Base-by-base conservation (phyloP, 2,113 vertebrate species). In the Scomber colias region DNA sequence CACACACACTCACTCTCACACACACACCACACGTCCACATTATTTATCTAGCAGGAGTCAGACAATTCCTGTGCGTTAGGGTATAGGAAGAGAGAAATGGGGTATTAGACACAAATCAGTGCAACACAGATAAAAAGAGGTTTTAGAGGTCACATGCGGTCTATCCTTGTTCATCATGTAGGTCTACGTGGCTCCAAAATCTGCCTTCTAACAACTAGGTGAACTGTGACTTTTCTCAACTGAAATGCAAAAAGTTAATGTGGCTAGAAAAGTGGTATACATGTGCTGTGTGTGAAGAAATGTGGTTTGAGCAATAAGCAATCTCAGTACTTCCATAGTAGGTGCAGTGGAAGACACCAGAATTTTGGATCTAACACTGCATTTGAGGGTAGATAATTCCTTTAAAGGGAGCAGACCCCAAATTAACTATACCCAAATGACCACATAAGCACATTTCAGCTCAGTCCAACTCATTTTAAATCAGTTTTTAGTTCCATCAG, bases 41-140 rank as follows among this genome's bases (percentile, higher is more conserved):
- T 76, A 69, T 72, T 50, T 73, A 68, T 74, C 21, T 21, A 30
- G 64, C 51, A 35, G 64, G 24, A 74, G 50, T 50, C 6, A 3
- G 40, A 72, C 40, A 56, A 69, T 40, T 71, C 59, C 50, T 59
- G 12, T 51, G 31, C 61, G 71, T 70, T 2, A 14, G 10, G 11
- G 19, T 21, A 63, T 44, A 31, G 55, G 45, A 56, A 21, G n/a
- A 10, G 55, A 65, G 66, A 71, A 51, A 53, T 53, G 0, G 2
- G 1, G 21, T 21, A 13, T 64, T 24, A 44, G 8, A 54, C 51
- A 44, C 24, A 44, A 17, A 27, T 30, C 13, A 54, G 40, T 44
- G 27, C 53, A 57, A 44, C 75, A 35, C 15, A 59, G 19, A 50
- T 51, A 63, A 69, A 44, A 54, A 17, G 2, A 63, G 57, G 64